These are phyloP conservation scores for Plumapathes pennacea DNA, from an alignment of 92 coral and sea anemone genomes.

Conservation along the genomic window DNA sequence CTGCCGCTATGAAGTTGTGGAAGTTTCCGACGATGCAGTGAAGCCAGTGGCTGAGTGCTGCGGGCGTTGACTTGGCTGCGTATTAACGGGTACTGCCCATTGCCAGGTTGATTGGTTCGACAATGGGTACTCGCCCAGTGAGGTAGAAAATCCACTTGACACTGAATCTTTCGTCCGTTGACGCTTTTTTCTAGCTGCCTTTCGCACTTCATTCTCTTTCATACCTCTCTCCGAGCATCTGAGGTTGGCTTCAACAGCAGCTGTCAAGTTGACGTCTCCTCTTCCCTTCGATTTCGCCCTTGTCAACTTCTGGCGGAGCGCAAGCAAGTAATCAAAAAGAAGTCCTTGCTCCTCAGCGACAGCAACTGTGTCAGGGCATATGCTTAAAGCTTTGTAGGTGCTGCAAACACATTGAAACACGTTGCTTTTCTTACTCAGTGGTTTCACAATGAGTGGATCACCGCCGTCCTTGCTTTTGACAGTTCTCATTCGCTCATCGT, in stretches of 20 bases:
- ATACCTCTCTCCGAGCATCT: slow-evolving; percentile 5
- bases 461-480: slow-evolving; percentile 18
- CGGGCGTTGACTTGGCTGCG: no score
- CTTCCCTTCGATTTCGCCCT: slow-evolving; percentile 1
- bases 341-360: slow-evolving; percentile 15
- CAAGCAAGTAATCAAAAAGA: slow-evolving; percentile 8
- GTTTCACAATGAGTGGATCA: slow-evolving; percentile 18
- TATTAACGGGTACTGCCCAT: no score
- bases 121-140: no score
- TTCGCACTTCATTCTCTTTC: neutral
- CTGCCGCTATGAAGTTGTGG: neutral
- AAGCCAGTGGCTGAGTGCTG: no score
- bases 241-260: slow-evolving; percentile 7
- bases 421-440: slow-evolving; percentile 9
- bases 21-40: neutral
- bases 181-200: slow-evolving; percentile 4
- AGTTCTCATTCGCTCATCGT: slow-evolving; percentile 14
- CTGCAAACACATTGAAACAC: slow-evolving; percentile 10
- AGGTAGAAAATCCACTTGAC: no score
- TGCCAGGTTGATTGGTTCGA: no score
- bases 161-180: no score
- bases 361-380: slow-evolving; percentile 35
- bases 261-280: slow-evolving; percentile 6
- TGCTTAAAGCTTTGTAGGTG: slow-evolving; percentile 7
- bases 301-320: slow-evolving; percentile 3